Conservation (phyloP, 2,888 invertebrate species). For the Gryllus longicercus region DNA sequence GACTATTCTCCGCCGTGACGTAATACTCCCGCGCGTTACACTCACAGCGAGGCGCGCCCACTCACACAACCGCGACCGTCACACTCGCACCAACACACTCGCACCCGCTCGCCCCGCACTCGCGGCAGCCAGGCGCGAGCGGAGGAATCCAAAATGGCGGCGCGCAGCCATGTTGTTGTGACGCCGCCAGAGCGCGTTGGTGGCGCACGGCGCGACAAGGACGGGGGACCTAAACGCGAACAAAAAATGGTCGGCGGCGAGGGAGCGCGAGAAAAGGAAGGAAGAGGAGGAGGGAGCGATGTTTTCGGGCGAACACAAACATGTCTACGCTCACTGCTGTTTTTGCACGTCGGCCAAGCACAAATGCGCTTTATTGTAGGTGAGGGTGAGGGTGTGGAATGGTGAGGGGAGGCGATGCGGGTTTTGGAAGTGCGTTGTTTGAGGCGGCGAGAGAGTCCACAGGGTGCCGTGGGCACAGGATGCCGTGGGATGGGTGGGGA, state of each 20-base stretch:
- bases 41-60: background rate
- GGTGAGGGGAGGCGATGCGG: too few species aligned
- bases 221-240: background rate
- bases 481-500: too few species aligned
- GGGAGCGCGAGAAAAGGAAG: background rate
- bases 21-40: background rate
- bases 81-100: background rate
- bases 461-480: too few species aligned
- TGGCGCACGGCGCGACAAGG: background rate
- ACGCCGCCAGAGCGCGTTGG: background rate
- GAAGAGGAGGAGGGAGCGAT: background rate
- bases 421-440: too few species aligned
- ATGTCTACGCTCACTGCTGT: background rate
- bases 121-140: background rate
- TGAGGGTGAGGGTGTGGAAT: background rate
- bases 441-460: too few species aligned
- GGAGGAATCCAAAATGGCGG: background rate
- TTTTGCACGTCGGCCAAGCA: slow-evolving; percentile 3
- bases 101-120: background rate
- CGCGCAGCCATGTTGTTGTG: background rate
- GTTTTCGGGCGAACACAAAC: slow-evolving; percentile 1
- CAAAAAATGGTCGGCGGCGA: background rate
- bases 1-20: background rate
- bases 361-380: slow-evolving; percentile 4
- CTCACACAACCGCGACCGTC: background rate